Evolutionary conservation across 2,113 vertebrate species (phyloP).

Genomic region (Chunga burmeisteri): DNA sequence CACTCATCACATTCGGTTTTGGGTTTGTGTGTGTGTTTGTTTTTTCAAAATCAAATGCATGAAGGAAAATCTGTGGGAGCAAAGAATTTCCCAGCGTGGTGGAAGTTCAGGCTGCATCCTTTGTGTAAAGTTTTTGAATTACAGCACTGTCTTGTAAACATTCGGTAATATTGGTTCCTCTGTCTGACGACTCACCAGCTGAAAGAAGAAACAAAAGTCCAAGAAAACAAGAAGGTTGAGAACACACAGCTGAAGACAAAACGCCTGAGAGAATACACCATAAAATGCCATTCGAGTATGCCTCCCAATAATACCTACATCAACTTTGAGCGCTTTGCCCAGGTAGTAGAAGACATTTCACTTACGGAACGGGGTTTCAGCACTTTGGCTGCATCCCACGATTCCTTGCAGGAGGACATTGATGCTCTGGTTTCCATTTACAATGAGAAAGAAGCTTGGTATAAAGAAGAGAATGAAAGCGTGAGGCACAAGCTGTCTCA

Average conservation of each 20-base stretch:
- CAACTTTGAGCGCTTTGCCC: constrained; percentile 87
- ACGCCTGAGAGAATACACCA: constrained; percentile 86
- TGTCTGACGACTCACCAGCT: constrained; percentile 78
- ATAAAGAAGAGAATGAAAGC: constrained; percentile 81
- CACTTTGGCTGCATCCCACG: constrained; percentile 64
- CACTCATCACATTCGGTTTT: background rate
- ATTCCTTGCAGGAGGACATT: constrained; percentile 82
- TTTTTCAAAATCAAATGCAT: constrained; percentile 27
- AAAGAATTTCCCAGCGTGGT: constrained; percentile 14
- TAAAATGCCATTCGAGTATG: constrained; percentile 87
- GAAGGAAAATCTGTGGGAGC: constrained; percentile 33
- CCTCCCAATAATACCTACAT: constrained; percentile 87
- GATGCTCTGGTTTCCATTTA: constrained; percentile 86
- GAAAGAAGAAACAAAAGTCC: constrained; percentile 69
- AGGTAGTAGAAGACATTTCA: constrained; percentile 79
- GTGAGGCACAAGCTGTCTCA: constrained; percentile 83
- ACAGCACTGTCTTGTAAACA: background rate
- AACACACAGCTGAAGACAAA: constrained; percentile 84
- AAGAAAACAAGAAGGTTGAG: constrained; percentile 69
- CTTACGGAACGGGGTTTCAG: constrained; percentile 64
- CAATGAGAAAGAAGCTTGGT: constrained; percentile 87
- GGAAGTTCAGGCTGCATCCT: constrained; percentile 24
- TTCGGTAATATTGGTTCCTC: constrained; percentile 79
- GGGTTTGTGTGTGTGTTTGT: background rate
- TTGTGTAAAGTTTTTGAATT: background rate